These are phyloP conservation scores for Prunella fulvescens DNA, from an alignment of 2,113 vertebrate species.

Conservation along the genomic window DNA sequence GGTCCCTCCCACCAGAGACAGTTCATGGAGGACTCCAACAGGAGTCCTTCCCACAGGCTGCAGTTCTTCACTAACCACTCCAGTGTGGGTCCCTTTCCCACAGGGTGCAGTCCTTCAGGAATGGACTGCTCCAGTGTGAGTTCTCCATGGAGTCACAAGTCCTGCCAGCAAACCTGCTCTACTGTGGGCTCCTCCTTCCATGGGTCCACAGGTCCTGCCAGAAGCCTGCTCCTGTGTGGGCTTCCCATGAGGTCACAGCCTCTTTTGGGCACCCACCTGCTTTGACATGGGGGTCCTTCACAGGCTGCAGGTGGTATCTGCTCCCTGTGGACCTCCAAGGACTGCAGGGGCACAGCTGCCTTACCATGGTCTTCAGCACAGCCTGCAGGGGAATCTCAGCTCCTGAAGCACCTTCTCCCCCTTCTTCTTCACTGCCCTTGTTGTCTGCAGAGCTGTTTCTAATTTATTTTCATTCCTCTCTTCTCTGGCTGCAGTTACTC, in stretches of 20 bases:
- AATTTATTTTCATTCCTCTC: background rate
- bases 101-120: background rate
- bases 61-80: background rate
- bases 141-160: accelerated
- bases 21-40: background rate
- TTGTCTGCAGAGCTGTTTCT: background rate
- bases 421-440: background rate
- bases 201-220: background rate
- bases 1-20: background rate
- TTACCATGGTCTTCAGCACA: background rate
- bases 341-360: background rate
- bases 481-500: background rate
- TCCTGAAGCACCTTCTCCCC: background rate
- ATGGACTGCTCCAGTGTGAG: background rate
- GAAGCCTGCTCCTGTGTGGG: background rate
- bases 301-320: background rate
- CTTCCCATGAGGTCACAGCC: background rate
- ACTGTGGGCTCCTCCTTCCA: background rate
- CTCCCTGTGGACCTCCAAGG: background rate
- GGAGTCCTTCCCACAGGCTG: background rate
- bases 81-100: background rate
- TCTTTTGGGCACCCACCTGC: background rate
- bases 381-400: background rate
- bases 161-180: background rate
- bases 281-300: background rate